A percentile compares a stretch with the other conserved stretches of the same genome.
Conservation (phyloP, 37 sponge, comb jelly and placozoan genomes). For the Chondrilla cf. caribensis region DNA sequence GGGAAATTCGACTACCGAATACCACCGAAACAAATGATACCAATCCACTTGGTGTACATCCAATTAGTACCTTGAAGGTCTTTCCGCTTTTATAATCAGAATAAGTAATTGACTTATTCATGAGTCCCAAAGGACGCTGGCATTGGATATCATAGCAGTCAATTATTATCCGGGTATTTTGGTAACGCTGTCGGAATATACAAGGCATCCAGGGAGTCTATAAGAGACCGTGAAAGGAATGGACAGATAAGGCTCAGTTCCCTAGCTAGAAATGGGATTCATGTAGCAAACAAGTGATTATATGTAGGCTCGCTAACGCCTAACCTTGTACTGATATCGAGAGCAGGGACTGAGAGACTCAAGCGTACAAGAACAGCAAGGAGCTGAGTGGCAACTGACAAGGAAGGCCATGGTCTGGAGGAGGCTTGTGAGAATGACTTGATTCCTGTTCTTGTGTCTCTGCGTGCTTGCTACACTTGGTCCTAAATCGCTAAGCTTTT, state of each 20-base stretch:
- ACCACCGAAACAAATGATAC: slow-evolving; percentile 26
- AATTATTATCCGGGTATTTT: slow-evolving; percentile 28
- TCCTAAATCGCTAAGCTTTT: slow-evolving; percentile 29
- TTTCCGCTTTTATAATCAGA: slow-evolving; percentile 26
- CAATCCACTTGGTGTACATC: slow-evolving; percentile 31
- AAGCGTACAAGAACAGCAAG: slow-evolving; percentile 20
- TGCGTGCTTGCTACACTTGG: slow-evolving; percentile 7
- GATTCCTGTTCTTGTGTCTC: not conserved
- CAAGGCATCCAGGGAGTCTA: slow-evolving; percentile 40
- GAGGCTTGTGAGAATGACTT: not conserved
- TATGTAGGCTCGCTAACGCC: slow-evolving; percentile 16
- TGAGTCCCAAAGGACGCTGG: slow-evolving; percentile 24
- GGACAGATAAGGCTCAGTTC: slow-evolving; percentile 30
- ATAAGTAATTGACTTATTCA: slow-evolving; percentile 28
- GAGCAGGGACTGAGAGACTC: slow-evolving; percentile 13
- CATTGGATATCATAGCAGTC: slow-evolving; percentile 40
- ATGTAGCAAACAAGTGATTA: slow-evolving; percentile 15
- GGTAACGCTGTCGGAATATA: not conserved
- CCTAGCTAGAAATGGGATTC: slow-evolving; percentile 16
- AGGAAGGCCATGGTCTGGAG: not conserved
- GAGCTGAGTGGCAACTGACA: slow-evolving; percentile 26
- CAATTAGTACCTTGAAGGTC: slow-evolving; percentile 31
- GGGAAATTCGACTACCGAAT: slow-evolving; percentile 11
- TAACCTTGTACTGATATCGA: slow-evolving; percentile 26
- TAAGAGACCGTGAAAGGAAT: slow-evolving; percentile 30